Conservation (phyloP, 2,113 vertebrate genomes). For the Amphiprion ocellaris region DNA sequence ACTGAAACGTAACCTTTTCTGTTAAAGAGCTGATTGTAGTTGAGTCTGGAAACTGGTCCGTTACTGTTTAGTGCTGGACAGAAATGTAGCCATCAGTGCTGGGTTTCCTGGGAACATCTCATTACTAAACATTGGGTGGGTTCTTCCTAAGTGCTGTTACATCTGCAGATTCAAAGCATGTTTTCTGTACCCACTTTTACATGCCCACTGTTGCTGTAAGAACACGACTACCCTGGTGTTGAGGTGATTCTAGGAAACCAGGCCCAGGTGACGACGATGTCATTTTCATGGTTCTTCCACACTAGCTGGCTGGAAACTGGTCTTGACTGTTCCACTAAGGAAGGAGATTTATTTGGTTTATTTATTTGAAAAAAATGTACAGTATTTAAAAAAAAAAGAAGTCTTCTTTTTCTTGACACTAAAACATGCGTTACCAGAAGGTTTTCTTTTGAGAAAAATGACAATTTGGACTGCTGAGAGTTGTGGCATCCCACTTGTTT, state of each 20-base stretch:
- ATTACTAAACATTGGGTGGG: constrained; percentile 2
- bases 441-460: constrained; percentile 90
- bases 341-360: constrained; percentile 96
- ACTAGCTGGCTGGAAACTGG: constrained; percentile 91
- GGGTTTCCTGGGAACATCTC: constrained; percentile 68
- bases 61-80: constrained; percentile 83
- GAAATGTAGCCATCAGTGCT: constrained; percentile 68
- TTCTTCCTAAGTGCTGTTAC: constrained; percentile 7
- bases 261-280: constrained; percentile 52
- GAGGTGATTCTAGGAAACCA: constrained; percentile 68
- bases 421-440: constrained; percentile 85
- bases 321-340: constrained; percentile 93
- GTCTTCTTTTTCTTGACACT: constrained; percentile 91
- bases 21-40: constrained; percentile 84
- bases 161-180: background rate
- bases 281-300: constrained; percentile 84
- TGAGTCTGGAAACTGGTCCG: constrained; percentile 96
- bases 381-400: constrained; percentile 96
- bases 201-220: constrained; percentile 78
- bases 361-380: constrained; percentile 97
- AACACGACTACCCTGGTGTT: constrained; percentile 9
- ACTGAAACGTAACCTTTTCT: constrained; percentile 95
- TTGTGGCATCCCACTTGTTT: constrained; percentile 95
- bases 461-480: constrained; percentile 97
- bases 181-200: background rate